Evolutionary conservation across 1,140 invertebrate genomes (phyloP).

Genomic region (Vanessa atalanta): DNA sequence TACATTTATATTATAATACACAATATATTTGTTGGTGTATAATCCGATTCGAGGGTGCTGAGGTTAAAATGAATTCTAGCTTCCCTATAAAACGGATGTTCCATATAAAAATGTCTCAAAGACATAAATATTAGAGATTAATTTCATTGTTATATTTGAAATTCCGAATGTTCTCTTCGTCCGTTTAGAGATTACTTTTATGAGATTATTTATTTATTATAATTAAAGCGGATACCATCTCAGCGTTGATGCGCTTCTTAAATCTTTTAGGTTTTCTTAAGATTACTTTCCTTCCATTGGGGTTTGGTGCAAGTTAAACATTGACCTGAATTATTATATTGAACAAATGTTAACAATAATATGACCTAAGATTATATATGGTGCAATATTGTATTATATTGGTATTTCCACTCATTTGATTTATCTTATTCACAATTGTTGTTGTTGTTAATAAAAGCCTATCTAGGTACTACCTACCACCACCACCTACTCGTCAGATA

Average conservation of each 20-base stretch:
- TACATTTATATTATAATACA: no score
- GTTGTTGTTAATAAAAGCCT: no score
- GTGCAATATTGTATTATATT: no score
- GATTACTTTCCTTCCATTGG: slow-evolving; percentile 37
- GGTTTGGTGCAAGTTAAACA: slow-evolving; percentile 34
- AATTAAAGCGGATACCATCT: slow-evolving; percentile 48
- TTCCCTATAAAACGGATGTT: not conserved
- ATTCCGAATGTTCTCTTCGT: slow-evolving; percentile 36
- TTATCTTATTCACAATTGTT: no score
- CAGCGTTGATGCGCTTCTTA: slow-evolving; percentile 40
- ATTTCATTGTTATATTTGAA: slow-evolving; percentile 44
- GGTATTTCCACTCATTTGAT: no score
- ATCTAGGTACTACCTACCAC: no score
- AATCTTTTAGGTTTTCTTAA: slow-evolving; percentile 48
- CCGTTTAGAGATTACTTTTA: slow-evolving; percentile 37
- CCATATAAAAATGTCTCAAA: not conserved
- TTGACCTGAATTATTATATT: not conserved
- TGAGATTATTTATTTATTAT: slow-evolving; percentile 49
- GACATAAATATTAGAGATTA: slow-evolving; percentile 33
- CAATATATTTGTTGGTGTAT: no score
- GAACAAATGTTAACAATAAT: no score
- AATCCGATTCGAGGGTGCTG: no score
- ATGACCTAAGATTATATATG: no score
- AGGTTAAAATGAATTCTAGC: not conserved
- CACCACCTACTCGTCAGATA: no score